Evolutionary conservation across 2,113 vertebrate genomes (phyloP), one percentile per base, ranked within the genome.

Genomic region (Siniperca chuatsi): DNA sequence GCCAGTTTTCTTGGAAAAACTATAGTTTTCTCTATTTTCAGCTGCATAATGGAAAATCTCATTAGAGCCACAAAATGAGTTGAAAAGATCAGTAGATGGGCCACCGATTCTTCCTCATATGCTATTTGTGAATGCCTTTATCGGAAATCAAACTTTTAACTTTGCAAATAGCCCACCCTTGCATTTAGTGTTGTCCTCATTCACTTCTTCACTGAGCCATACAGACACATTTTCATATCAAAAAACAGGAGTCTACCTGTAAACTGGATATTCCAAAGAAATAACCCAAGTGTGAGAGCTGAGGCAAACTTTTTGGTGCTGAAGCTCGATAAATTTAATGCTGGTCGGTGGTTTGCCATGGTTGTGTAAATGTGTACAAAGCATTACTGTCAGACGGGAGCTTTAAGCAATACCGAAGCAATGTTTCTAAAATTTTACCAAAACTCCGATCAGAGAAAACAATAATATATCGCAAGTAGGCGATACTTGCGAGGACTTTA

Each of bases 281-380:
- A 74, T 77, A 55, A 75, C 37, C 69, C 21, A 42, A 58, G 68
- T 66, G 4, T 48, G 46, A 58, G 74, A 46, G 67, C n/a, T 78
- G 61, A 79, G 54, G 70, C 50, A 54, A 48, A 75, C 2, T 69
- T 46, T 87, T 81, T 87, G 78, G 87, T 72, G 78, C 29, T 71
- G 58, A 62, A 61, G 66, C 79, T 81, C 2, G 10, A 88, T 89
- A 55, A 61, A 40, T 68, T 25, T 75, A 84, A 84, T 58, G 50
- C n/a, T 75, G 82, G 55, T 77, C 73, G 83, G 75, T 70, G 73
- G 70, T 75, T 29, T 58, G 37, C 66, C 21, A 33, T 79, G 44
- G 65, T 75, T 76, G 48, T 83, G 23, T n/a, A 23, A 58, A 78
- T 1, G 20, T 77, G 67, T 67, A 48, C 44, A 67, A 48, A 42